Evolutionary conservation across 2,113 vertebrate genomes (phyloP), one percentile per base, ranked within the genome.

Genomic region (Tragelaphus imberbis): DNA sequence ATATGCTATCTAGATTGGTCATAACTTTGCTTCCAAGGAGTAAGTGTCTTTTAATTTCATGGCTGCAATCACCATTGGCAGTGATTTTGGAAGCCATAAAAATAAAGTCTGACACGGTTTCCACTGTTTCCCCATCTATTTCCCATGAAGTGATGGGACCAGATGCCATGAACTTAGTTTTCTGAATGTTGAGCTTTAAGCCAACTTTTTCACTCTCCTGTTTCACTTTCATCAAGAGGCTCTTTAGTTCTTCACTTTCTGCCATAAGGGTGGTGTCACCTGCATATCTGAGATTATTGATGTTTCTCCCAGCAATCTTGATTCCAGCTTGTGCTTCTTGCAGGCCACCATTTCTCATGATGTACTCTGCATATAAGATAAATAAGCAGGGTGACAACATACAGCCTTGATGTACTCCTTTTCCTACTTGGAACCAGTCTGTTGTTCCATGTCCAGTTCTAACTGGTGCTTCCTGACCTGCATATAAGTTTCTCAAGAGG

Each of bases 321-420:
- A 68, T n/a, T 68, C 33, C 7, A n/a, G 33, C 63, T n/a, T 68
- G 16, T 68, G 63, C 3, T 19, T 68, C 33, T 1, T 68, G 16
- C 63, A 68, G 33, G 2, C 33, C 63, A 68, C 3, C 2, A 0
- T 68, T 19, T n/a, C 33, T n/a, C 33, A 19, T 4, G 33, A 68
- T 19, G 16, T 10, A 68, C 63, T n/a, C 63, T 65, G 63, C 33
- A n/a, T 68, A n/a, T 9, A 68, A 68, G 33, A n/a, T n/a, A n/a
- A 68, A 68, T n/a, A 19, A n/a, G 33, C 63, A n/a, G 2, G 33
- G 63, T n/a, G 33, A 68, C 16, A 8, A 68, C n/a, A 68, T 68
- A 19, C 63, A 68, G 33, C 16, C 33, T 19, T 68, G 16, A n/a
- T 1, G 0, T n/a, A n/a, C 1, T n/a, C 7, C 7, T n/a, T 68